Evolutionary conservation across 2,113 vertebrate species (phyloP).

Genomic region (Thunnus maccoyii): DNA sequence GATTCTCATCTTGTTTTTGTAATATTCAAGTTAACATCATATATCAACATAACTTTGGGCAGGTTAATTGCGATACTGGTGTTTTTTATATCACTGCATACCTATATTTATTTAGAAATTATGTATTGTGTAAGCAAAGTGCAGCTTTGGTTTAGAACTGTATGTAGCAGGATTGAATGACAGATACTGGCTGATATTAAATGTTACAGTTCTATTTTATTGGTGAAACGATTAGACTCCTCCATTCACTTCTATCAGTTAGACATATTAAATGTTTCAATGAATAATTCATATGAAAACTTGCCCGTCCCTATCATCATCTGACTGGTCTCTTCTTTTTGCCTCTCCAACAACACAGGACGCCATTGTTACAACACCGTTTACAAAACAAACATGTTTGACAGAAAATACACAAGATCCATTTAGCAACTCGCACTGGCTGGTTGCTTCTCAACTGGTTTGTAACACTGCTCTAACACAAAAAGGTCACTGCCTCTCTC

Average conservation of each 20-base stretch:
- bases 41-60: background rate
- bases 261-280: background rate
- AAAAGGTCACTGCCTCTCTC: constrained; percentile 56
- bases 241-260: background rate
- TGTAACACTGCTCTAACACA: constrained; percentile 12
- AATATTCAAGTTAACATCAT: background rate
- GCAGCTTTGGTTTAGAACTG: too few species aligned
- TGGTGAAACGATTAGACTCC: constrained; percentile 1
- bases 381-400: background rate
- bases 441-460: constrained; percentile 32
- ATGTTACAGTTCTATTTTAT: constrained; percentile 6
- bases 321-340: background rate
- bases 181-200: background rate
- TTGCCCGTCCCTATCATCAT: too few species aligned
- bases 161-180: too few species aligned
- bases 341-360: background rate
- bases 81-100: background rate
- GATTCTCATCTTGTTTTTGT: background rate
- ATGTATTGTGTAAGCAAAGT: too few species aligned
- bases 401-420: background rate
- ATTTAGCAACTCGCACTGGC: background rate
- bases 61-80: background rate
- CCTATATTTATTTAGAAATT: too few species aligned
- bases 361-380: background rate
- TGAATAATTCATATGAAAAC: background rate